These are phyloP conservation scores for Zygaena filipendulae DNA, from an alignment of 2,888 invertebrate genomes.

Conservation along the genomic window DNA sequence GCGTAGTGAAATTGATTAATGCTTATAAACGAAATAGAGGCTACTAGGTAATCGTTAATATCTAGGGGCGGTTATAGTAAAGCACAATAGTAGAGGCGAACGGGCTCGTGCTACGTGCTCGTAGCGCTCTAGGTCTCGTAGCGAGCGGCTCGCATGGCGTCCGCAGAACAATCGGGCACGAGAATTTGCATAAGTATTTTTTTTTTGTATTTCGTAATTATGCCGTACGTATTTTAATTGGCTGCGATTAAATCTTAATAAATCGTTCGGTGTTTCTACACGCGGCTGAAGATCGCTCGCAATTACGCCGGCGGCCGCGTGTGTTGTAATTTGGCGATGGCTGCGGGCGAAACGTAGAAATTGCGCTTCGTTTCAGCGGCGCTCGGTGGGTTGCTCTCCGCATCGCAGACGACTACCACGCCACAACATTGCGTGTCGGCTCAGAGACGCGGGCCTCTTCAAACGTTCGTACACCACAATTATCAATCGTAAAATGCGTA, in stretches of 20 bases:
- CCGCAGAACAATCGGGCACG: constrained; percentile 20
- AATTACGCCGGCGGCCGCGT: constrained; percentile 51
- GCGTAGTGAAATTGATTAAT: too few relatives aligned
- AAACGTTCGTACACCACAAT: constrained; percentile 54
- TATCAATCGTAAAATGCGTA: constrained; percentile 57
- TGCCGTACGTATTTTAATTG: constrained; percentile 58
- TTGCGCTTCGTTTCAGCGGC: constrained; percentile 41
- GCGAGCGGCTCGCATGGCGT: constrained; percentile 22
- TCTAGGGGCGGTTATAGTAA: too few relatives aligned
- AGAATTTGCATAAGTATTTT: constrained; percentile 47
- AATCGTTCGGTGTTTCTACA: constrained; percentile 56
- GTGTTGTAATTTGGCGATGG: constrained; percentile 51
- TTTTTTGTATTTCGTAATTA: constrained; percentile 49
- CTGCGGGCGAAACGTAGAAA: constrained; percentile 48
- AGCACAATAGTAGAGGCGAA: too few relatives aligned
- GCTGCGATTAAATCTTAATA: constrained; percentile 62
- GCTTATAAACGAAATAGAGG: too few relatives aligned
- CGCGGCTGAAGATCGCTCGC: constrained; percentile 36
- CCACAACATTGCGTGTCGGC: constrained; percentile 22
- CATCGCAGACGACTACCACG: constrained; percentile 45
- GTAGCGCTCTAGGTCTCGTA: constrained; percentile 14
- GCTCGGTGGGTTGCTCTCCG: constrained; percentile 1
- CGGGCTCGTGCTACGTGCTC: constrained; percentile 5
- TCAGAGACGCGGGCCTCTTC: constrained; percentile 21
- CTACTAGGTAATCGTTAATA: too few relatives aligned